Conservation (phyloP, 2,113 vertebrate genomes). For the Scomber scombrus region DNA sequence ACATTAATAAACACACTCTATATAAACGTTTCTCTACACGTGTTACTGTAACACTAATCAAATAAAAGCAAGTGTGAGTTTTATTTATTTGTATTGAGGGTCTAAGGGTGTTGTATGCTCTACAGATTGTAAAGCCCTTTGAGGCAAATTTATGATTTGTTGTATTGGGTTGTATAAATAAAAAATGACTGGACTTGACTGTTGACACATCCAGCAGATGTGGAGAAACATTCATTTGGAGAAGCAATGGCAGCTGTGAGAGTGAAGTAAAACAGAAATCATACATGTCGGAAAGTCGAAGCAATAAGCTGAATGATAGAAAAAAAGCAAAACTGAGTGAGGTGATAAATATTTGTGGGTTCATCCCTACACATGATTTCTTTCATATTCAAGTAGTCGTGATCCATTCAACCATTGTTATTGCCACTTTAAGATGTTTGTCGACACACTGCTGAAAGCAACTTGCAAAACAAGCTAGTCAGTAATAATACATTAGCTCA, state of each 20-base stretch:
- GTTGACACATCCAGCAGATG: neutral
- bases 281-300: neutral
- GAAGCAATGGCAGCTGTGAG: neutral
- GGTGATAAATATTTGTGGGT: constrained; percentile 5
- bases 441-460: neutral
- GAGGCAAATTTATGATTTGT: too few species aligned
- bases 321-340: neutral
- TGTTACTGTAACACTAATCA: too few species aligned
- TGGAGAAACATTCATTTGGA: neutral
- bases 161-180: too few species aligned
- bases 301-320: neutral
- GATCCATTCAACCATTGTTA: neutral
- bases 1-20: too few species aligned
- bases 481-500: too few species aligned
- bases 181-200: too few species aligned
- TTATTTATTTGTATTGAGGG: too few species aligned
- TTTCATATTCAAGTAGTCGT: neutral
- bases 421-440: constrained; percentile 7
- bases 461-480: too few species aligned
- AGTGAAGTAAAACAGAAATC: neutral
- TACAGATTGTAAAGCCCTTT: too few species aligned
- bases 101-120: too few species aligned
- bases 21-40: too few species aligned
- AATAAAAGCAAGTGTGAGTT: too few species aligned
- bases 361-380: neutral